These are phyloP conservation scores for Gari tellinella DNA, from an alignment of 2,888 invertebrate species.

Conservation along the genomic window DNA sequence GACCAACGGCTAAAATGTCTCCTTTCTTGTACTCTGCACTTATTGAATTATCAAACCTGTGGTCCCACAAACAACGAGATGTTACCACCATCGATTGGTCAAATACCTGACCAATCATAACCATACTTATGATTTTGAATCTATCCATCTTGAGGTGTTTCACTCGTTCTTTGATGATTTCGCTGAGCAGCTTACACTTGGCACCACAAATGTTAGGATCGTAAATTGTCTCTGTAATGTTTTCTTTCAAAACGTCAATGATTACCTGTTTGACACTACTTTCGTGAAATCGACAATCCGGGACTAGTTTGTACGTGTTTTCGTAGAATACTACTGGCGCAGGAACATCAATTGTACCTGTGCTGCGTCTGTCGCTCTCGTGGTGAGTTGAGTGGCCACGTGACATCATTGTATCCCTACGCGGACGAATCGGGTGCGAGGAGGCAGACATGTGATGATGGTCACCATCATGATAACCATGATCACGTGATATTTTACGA, in stretches of 20 bases:
- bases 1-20: conserved; percentile 72
- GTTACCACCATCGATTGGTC: conserved; percentile 73
- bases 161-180: conserved; percentile 74
- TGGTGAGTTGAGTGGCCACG: conserved; percentile 45
- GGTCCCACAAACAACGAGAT: conserved; percentile 78
- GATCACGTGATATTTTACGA: conserved; percentile 20
- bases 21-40: conserved; percentile 64
- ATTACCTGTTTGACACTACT: conserved; percentile 64
- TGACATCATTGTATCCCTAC: conserved; percentile 66
- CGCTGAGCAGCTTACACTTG: conserved; percentile 71
- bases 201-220: conserved; percentile 64
- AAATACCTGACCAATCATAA: conserved; percentile 70
- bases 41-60: conserved; percentile 73
- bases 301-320: conserved; percentile 77
- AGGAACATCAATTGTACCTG: conserved; percentile 56
- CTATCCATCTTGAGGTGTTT: conserved; percentile 70
- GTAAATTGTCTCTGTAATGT: conserved; percentile 69
- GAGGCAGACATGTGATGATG: conserved; percentile 58
- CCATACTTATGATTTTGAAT: conserved; percentile 74
- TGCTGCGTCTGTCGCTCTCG: conserved; percentile 46
- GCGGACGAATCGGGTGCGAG: conserved; percentile 60
- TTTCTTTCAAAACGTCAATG: conserved; percentile 66
- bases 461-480: conserved; percentile 51
- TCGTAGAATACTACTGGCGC: conserved; percentile 67
- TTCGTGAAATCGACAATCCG: conserved; percentile 67